Evolutionary conservation across 2,888 invertebrate species (phyloP).

Genomic region (Nezara viridula): DNA sequence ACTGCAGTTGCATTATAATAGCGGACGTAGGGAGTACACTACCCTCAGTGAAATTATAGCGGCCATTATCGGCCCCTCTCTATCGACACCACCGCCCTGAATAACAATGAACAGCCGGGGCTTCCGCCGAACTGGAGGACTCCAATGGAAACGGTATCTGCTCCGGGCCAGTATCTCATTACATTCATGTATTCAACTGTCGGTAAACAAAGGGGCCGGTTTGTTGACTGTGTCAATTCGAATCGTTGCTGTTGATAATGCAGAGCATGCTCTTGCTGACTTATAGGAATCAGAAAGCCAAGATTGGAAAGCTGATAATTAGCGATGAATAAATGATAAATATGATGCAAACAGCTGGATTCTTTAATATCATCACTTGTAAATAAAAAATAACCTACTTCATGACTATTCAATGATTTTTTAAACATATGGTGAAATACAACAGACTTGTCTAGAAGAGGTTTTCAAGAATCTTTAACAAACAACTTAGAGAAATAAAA

Average conservation of each 20-base stretch:
- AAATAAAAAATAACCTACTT: no score
- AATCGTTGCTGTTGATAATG: background rate
- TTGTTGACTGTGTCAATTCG: conserved; percentile 43
- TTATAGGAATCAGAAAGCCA: background rate
- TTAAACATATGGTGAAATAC: no score
- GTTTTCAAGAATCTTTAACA: no score
- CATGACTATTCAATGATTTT: no score
- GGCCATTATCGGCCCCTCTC: conserved; percentile 30
- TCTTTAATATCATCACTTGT: no score
- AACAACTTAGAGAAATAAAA: no score
- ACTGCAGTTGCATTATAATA: conserved; percentile 47
- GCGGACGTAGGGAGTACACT: background rate
- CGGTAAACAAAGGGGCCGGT: conserved; percentile 17
- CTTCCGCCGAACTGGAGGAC: conserved; percentile 48
- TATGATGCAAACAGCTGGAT: no score
- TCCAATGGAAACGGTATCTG: conserved; percentile 27
- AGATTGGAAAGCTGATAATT: background rate
- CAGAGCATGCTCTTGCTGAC: background rate
- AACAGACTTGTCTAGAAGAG: no score
- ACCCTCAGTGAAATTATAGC: conserved; percentile 42
- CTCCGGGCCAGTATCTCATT: conserved; percentile 14
- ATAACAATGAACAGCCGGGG: conserved; percentile 33
- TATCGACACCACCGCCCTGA: conserved; percentile 4
- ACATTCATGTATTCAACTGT: conserved; percentile 47
- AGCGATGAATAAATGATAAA: background rate